Base-by-base conservation (phyloP, 2,797 vertebrate species). In the Scyliorhinus canicula region DNA sequence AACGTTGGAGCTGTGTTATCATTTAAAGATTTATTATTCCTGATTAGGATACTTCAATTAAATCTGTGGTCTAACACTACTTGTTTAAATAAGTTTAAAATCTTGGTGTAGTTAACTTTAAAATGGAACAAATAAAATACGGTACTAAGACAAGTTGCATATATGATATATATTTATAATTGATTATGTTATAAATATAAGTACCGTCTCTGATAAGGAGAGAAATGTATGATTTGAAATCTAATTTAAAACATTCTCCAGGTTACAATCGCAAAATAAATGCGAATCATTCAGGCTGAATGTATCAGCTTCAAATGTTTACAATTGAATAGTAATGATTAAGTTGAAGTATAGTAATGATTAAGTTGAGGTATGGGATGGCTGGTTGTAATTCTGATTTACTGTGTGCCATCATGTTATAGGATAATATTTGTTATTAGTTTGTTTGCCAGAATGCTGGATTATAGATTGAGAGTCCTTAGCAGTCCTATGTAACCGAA, bases 1-100 rank as follows among this genome's bases (percentile, higher is more conserved):
- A 24, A 93, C 5, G 67, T 50, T 93, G 93, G 65, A 93, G 47
- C 93, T 71, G 93, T 93, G 93, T 93, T 93, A 71, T 93, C 65
- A 93, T 93, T 93, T 93, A 71, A 93, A 63, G 63, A 44, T 44
- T 67, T 93, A 67, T 6, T 40, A 60, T 26, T 91, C n/a, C 79
- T 5, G 31, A 88, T 35, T 44, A 40, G 57, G 60, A 91, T 60
- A 7, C 19, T 90, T 60, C 35, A 26, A 40, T 79, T 44, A 82
- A 82, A 24, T 40, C 44, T 82, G 79, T 1, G 40, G 40, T 82
- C 77, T 82, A 19, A 40, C 40, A 47, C 5, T 74, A n/a, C 63
- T 44, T 82, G 40, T 40, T 26, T 47, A 47, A 47, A 82, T 47
- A 44, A 26, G 44, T 82, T 77, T 47, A 82, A 82, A 47, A 47